Percentiles rank a stretch among this genome's conserved stretches.
These are phyloP conservation scores for Capromys pilorides DNA, from an alignment of 2,797 vertebrate genomes.

Conservation along the genomic window DNA sequence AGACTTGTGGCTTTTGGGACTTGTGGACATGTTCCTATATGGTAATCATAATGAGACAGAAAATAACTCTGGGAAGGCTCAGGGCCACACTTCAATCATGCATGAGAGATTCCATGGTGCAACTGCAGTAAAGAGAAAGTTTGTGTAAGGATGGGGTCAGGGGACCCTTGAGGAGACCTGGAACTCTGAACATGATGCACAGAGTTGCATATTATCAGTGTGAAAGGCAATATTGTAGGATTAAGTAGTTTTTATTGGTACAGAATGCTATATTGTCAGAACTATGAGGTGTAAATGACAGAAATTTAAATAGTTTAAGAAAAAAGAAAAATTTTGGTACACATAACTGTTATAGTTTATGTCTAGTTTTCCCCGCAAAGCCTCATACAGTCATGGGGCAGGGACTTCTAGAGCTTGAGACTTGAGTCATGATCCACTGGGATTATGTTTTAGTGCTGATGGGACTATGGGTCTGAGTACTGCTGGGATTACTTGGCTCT, in stretches of 20 bases:
- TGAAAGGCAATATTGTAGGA: background rate
- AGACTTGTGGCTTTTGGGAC: background rate
- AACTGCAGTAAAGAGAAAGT: background rate
- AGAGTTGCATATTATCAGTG: background rate
- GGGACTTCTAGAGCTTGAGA: too few species aligned
- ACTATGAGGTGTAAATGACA: background rate
- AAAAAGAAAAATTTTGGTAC: background rate
- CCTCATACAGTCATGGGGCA: too few species aligned
- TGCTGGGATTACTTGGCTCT: too few species aligned
- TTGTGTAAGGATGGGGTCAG: background rate
- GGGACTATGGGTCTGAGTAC: too few species aligned
- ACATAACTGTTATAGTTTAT: too few species aligned
- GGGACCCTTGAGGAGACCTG: background rate
- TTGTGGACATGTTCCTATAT: background rate
- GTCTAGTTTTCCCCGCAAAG: too few species aligned
- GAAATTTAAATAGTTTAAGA: constrained; percentile 36
- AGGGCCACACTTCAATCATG: background rate
- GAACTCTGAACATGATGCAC: background rate
- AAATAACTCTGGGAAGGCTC: background rate
- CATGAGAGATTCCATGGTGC: background rate
- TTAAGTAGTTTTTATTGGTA: constrained; percentile 12
- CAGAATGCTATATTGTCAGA: background rate
- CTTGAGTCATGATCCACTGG: too few species aligned
- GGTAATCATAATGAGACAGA: background rate
- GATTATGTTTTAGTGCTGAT: too few species aligned